Percentiles rank a stretch among this genome's conserved stretches.
Conservation (phyloP, 2,113 vertebrate genomes). For the Mormoops blainvillei region DNA sequence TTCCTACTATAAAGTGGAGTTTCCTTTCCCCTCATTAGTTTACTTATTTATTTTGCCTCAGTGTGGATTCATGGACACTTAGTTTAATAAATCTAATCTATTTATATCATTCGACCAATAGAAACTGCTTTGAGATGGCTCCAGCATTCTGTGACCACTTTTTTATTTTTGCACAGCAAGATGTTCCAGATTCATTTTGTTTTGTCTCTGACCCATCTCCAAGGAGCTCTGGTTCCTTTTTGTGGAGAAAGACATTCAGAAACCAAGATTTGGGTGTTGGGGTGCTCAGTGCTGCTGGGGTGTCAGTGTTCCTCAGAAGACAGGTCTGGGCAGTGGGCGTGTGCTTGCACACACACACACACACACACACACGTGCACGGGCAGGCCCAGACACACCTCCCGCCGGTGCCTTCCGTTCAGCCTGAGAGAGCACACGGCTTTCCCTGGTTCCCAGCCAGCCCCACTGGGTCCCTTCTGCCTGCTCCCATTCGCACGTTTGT, state of each 20-base stretch:
- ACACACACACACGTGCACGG: rapidly evolving
- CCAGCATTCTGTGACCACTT: neutral
- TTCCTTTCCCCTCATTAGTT: neutral
- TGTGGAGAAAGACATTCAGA: neutral
- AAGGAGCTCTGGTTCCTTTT: neutral
- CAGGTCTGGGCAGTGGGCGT: neutral
- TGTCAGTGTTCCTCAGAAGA: neutral
- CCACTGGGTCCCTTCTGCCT: neutral
- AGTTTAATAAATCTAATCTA: neutral
- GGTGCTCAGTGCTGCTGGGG: neutral
- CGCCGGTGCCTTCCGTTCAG: rapidly evolving
- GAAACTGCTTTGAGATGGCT: neutral
- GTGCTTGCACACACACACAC: neutral
- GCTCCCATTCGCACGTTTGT: neutral
- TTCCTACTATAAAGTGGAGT: neutral
- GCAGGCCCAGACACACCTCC: rapidly evolving
- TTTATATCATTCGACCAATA: neutral
- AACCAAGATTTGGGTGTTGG: neutral
- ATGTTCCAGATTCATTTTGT: neutral
- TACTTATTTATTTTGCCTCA: neutral
- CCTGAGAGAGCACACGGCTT: rapidly evolving
- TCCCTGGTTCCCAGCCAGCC: neutral
- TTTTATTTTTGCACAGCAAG: neutral
- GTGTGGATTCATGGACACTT: neutral
- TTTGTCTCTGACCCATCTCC: neutral